These are phyloP conservation scores for Drosophila nigromelanica DNA, from an alignment of 1,140 invertebrate genomes.

Conservation along the genomic window DNA sequence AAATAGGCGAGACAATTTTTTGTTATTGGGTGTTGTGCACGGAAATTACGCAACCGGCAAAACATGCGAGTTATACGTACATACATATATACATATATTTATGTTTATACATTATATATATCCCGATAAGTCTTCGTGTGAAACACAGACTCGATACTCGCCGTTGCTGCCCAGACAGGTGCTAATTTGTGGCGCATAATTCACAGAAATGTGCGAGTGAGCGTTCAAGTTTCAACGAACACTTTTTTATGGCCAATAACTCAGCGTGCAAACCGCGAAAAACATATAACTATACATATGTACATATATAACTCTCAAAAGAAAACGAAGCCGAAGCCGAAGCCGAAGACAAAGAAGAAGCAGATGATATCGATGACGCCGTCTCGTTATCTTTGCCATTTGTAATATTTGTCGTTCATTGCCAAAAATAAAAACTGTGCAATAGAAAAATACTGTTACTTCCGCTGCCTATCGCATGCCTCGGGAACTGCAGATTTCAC, in stretches of 20 bases:
- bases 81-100: neutral
- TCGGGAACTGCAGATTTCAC: conserved; percentile 4
- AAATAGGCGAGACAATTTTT: neutral
- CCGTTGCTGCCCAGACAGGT: conserved; percentile 41
- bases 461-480: conserved; percentile 22
- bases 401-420: conserved; percentile 1
- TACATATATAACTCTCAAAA: neutral
- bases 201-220: conserved; percentile 75
- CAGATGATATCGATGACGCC: conserved; percentile 23
- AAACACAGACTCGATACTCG: conserved; percentile 27
- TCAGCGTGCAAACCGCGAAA: conserved; percentile 22
- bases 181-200: conserved; percentile 79
- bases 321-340: neutral
- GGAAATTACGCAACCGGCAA: conserved; percentile 32
- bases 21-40: neutral
- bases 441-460: conserved; percentile 7
- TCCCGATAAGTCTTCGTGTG: neutral
- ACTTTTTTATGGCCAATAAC: conserved; percentile 67
- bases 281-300: no score
- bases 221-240: conserved; percentile 53
- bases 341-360: neutral
- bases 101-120: conserved; percentile 2
- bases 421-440: neutral
- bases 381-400: conserved; percentile 13
- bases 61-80: conserved; percentile 14